Evolutionary conservation across 2,113 vertebrate species (phyloP).

Genomic region (Struthio camelus): DNA sequence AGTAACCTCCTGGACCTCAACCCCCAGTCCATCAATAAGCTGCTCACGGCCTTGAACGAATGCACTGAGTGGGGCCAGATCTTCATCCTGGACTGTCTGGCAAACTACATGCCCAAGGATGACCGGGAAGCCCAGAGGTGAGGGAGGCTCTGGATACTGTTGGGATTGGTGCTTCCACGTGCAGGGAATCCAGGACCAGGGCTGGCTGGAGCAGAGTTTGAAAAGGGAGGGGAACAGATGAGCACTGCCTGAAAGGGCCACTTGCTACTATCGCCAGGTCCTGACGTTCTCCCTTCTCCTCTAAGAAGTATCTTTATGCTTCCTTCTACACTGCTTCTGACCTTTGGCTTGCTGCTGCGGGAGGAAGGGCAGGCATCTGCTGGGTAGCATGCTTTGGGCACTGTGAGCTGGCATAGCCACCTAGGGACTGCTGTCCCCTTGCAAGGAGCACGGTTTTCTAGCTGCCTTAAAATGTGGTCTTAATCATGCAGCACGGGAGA

Average conservation of each 20-base stretch:
- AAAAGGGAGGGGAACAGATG: not conserved
- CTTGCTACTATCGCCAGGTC: not conserved
- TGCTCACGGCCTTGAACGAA: constrained; percentile 95
- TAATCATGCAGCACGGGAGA: fast-evolving
- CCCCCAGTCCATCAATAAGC: constrained; percentile 98
- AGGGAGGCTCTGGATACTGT: not conserved
- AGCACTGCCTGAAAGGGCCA: fast-evolving
- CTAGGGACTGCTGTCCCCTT: fast-evolving
- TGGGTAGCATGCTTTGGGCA: not conserved
- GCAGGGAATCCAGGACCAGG: not conserved
- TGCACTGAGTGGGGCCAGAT: constrained; percentile 99
- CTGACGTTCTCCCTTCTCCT: not conserved
- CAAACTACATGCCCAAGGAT: constrained; percentile 95
- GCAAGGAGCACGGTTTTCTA: not conserved
- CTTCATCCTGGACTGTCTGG: constrained; percentile 97
- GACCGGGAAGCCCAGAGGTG: constrained; percentile 98
- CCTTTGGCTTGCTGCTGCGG: not conserved
- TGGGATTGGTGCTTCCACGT: not conserved
- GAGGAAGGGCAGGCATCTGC: not conserved
- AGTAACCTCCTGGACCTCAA: constrained; percentile 97
- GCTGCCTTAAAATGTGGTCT: not conserved
- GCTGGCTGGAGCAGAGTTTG: fast-evolving
- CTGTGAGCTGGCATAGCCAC: not conserved
- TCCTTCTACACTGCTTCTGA: not conserved
- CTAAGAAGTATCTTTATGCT: not conserved